These are phyloP conservation scores for Aptenodytes forsteri DNA, from an alignment of 2,113 vertebrate genomes.

Conservation along the genomic window DNA sequence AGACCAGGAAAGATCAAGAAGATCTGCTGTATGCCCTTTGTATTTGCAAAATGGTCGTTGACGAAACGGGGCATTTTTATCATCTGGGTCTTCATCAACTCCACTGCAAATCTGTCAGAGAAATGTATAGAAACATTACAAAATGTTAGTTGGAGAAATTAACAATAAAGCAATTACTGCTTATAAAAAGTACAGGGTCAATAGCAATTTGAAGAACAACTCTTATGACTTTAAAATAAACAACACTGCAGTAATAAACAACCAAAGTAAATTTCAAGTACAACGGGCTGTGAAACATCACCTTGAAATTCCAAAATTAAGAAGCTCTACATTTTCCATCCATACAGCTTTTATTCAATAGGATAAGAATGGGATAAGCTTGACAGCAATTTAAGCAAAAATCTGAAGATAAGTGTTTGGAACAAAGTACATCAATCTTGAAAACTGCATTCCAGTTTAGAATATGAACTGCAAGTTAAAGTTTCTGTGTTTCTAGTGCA, in stretches of 20 bases:
- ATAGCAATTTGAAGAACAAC: neutral
- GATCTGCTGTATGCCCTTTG: slow-evolving; percentile 97
- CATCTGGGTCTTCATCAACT: slow-evolving; percentile 92
- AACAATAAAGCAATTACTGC: neutral
- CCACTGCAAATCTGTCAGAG: slow-evolving; percentile 79
- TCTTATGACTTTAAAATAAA: neutral
- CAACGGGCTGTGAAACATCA: neutral
- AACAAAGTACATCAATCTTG: neutral
- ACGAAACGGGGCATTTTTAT: slow-evolving; percentile 92
- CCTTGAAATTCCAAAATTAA: neutral
- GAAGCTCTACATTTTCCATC: neutral
- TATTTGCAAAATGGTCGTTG: slow-evolving; percentile 98
- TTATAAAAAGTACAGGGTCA: neutral
- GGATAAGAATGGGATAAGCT: neutral
- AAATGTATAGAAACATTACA: neutral
- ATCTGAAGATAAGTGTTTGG: neutral
- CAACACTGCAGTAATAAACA: neutral
- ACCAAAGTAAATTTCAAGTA: neutral
- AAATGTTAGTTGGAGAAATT: neutral
- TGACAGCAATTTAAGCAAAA: neutral
- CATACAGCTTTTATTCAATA: neutral
- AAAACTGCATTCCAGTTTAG: neutral
- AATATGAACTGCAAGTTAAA: neutral
- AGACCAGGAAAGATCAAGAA: slow-evolving; percentile 98
- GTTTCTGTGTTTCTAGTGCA: neutral